Base-by-base conservation (phyloP, 2,797 vertebrate genomes). In the Falco biarmicus region DNA sequence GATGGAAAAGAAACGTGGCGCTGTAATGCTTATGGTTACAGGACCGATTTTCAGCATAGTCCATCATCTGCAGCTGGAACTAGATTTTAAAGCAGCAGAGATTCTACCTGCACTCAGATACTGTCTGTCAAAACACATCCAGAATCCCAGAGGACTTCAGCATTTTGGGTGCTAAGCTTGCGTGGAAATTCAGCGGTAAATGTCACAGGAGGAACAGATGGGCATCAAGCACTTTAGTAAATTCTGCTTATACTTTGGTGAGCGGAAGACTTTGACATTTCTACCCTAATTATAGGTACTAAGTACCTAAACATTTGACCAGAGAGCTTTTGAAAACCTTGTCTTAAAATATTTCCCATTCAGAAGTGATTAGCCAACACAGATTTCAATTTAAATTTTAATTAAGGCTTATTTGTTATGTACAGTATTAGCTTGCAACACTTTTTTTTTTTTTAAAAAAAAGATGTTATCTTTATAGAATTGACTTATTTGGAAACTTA, bases 401-500 rank as follows among this genome's bases (percentile, higher is more conserved):
- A 98, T 98, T 98, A 97, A 98, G 85, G 61, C 95, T 96, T 97
- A 97, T 98, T 98, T 98, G 92, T 94, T 96, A 96, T 95, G 88
- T 96, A 75, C 95, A 85, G 81, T 95, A 97, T 97, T 97, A 98
- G 95, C 97, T 96, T 92, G 95, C 96, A 97, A 98, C 97, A 96
- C 97, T 87, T 97, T 96, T 97, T 97, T 78, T 93, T 97, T 97
- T 96, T 80, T 10, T 10, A 39, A 39, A 39, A 87, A 34, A 97
- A 97, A 98, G 92, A 98, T 98, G 97, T 98, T 98, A 98, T 98
- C 98, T 96, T 98, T 98, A 97, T 98, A 97, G 96, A 98, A 97
- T 97, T 98, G 97, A 98, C 97, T 98, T 98, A 98, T 98, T 98
- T 98, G 98, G 98, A 98, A 98, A 98, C 97, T 98, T 98, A 98